Evolutionary conservation across 2,888 invertebrate genomes (phyloP).

Genomic region (Cosmia trapezina): DNA sequence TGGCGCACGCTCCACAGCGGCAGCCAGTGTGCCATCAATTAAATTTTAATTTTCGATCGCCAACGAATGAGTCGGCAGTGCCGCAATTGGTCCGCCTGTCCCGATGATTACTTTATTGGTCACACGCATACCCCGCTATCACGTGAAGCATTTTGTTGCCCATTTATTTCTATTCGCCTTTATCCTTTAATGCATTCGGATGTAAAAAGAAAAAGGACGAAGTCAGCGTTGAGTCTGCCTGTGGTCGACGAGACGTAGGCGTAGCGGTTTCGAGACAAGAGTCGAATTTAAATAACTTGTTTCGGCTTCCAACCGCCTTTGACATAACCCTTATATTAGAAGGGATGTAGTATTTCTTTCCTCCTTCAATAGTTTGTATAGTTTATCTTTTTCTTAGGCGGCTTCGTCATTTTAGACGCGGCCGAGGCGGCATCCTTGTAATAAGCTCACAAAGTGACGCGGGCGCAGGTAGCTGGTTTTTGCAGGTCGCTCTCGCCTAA

Average conservation of each 20-base stretch:
- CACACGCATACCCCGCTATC: conserved; percentile 77
- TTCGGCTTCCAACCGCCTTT: conserved; percentile 84
- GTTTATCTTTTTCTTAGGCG: conserved; percentile 76
- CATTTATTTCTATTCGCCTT: conserved; percentile 77
- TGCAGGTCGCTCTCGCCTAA: conserved; percentile 82
- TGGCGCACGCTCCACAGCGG: conserved; percentile 61
- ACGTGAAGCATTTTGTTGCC: conserved; percentile 75
- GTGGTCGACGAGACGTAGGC: conserved; percentile 73
- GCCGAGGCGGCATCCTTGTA: conserved; percentile 73
- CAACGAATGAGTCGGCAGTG: conserved; percentile 81
- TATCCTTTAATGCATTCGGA: conserved; percentile 62
- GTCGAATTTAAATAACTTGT: conserved; percentile 88
- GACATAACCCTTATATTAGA: conserved; percentile 82
- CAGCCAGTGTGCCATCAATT: conserved; percentile 82
- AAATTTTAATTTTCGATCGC: conserved; percentile 87
- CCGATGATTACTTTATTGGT: conserved; percentile 89
- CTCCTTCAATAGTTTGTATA: conserved; percentile 68
- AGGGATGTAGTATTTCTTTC: conserved; percentile 78
- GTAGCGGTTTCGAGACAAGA: conserved; percentile 77
- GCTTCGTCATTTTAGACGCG: conserved; percentile 76
- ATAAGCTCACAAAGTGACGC: conserved; percentile 77
- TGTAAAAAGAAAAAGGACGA: conserved; percentile 68
- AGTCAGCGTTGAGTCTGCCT: conserved; percentile 51
- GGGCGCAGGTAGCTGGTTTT: conserved; percentile 87
- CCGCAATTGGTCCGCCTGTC: conserved; percentile 84